phyloP scores from a whole-genome alignment of 2,113 vertebrate genomes.

The Calyptomena viridis region DNA sequence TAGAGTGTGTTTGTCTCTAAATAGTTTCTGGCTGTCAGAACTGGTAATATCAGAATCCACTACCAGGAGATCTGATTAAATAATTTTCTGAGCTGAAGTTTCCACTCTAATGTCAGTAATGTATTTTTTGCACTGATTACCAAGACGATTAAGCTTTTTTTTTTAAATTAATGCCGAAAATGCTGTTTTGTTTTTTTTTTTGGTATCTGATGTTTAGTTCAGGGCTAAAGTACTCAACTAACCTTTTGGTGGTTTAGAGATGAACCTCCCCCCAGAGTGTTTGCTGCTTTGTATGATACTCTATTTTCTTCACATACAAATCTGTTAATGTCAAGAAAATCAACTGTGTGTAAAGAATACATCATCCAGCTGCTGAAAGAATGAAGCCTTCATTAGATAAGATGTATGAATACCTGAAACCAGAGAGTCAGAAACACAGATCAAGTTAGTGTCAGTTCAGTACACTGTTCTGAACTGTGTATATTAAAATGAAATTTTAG shows the following conservation, averaged over 20 bases:
- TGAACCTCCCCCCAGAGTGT: neutral
- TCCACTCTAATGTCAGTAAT: neutral
- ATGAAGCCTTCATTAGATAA: constrained; percentile 40
- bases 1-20: neutral
- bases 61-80: neutral
- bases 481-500: constrained; percentile 37
- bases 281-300: neutral
- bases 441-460: constrained; percentile 18
- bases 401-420: constrained; percentile 33
- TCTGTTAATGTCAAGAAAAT: constrained; percentile 21
- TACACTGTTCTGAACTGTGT: neutral
- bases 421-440: constrained; percentile 4
- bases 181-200: neutral
- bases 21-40: neutral
- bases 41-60: constrained; percentile 12
- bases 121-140: neutral
- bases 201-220: neutral
- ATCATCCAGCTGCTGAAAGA: neutral
- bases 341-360: neutral
- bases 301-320: neutral
- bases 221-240: neutral
- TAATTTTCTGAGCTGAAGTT: constrained; percentile 22
- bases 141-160: neutral
- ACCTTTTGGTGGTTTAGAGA: neutral
- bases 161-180: neutral